Conservation (phyloP, 2,113 vertebrate species). For the Sebastes fasciatus region DNA sequence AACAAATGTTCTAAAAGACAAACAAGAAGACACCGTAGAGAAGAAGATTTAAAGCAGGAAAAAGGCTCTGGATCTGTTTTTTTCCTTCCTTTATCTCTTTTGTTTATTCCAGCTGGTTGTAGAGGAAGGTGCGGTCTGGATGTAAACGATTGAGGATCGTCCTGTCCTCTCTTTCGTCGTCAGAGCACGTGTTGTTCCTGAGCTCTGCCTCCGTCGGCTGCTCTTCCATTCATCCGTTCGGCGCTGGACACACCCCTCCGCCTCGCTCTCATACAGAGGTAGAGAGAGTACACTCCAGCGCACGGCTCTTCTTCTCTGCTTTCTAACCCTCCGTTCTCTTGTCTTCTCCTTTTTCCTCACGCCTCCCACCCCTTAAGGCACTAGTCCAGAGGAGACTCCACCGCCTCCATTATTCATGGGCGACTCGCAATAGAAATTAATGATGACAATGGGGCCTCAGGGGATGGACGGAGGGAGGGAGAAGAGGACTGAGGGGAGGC, state of each 20-base stretch:
- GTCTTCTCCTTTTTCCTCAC: neutral
- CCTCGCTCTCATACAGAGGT: neutral
- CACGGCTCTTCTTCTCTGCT: neutral
- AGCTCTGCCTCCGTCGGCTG: conserved; percentile 14
- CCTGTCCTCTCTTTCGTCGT: conserved; percentile 4
- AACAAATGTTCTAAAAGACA: neutral
- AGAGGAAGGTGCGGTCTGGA: conserved; percentile 20
- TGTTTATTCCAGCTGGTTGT: neutral
- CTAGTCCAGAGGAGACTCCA: conserved; percentile 64
- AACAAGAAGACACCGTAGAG: neutral
- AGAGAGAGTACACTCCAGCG: neutral
- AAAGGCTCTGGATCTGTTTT: neutral
- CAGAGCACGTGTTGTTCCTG: conserved; percentile 49
- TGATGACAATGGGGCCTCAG: conserved; percentile 67
- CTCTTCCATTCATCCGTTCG: conserved; percentile 49
- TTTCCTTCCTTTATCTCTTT: neutral
- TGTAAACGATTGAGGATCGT: neutral
- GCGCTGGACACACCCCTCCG: conserved; percentile 45
- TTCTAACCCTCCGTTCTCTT: neutral
- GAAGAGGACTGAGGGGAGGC: neutral
- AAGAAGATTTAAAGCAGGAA: neutral
- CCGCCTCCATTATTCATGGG: conserved; percentile 63
- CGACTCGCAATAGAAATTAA: conserved; percentile 58
- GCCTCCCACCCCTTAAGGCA: conserved; percentile 58
- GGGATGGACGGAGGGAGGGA: conserved; percentile 22